Base-by-base conservation (phyloP, 64 coral and sea anemone genomes). In the Stylophora pistillata region DNA sequence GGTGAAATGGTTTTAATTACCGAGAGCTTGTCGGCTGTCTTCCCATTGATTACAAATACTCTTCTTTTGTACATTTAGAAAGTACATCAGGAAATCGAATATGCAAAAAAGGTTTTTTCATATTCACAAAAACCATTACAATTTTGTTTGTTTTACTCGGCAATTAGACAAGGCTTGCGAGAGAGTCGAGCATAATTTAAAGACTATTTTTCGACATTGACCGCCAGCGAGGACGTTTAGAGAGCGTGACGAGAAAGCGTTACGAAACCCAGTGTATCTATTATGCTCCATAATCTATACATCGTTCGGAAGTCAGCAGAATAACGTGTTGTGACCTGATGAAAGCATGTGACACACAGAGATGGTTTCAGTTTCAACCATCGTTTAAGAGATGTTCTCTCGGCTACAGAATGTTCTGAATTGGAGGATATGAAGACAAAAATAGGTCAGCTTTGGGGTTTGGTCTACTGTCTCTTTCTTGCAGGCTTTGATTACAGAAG, bases 201-300 rank as follows among this genome's bases (percentile, higher is more conserved):
- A 7, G 37, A 47, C 37, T 47, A 47, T 47, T 47, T n/a, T 47
- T 4, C 37, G 21, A 20, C 61, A 4, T 23, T 64, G 17, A 7
- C 23, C 21, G 60, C 60, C 60, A 0, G 17, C 17, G 61, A 64
- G 61, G 17, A 16, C 37, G 37, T 47, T 47, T 47, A 18, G 5
- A 20, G 15, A 41, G 61, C 80, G 80, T 84, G 80, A 84, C 80
- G 18, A 21, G 30, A 82, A 69, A 21, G 60, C 80, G 80, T 84
- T 68, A 84, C 80, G 23, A 69, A 84, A 84, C 80, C 20, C 11
- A 68, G 37, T 47, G 37, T 47, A 47, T 4, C 37, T 68, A 26
- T n/a, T n/a, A n/a, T n/a, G n/a, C n/a, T n/a, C n/a, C n/a, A n/a
- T n/a, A n/a, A n/a, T n/a, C n/a, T n/a, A 60, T 12, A 68, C 25